Percentiles rank a stretch among this genome's conserved stretches.
Conservation (phyloP, 1,140 invertebrate species). For the Caerostris darwini region DNA sequence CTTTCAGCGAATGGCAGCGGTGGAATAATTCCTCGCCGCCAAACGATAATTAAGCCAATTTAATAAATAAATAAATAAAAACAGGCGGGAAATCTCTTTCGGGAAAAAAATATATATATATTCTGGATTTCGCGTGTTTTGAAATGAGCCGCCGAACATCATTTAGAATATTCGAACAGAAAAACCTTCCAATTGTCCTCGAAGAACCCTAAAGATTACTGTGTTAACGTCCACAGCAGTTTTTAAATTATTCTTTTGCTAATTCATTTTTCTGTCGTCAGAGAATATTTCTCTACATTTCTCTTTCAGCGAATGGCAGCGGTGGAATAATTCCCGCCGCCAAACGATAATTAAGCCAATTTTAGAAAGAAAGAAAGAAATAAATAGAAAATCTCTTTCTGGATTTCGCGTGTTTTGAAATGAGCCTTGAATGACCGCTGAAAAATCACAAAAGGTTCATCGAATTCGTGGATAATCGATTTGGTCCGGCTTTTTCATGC, state of each 20-base stretch:
- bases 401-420: not conserved
- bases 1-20: not conserved
- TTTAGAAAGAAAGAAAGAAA: not conserved
- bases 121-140: not conserved
- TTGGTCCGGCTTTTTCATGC: conserved; percentile 3
- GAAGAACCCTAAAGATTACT: conserved; percentile 8
- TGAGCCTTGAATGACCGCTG: not conserved
- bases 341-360: not conserved
- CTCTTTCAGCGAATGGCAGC: not conserved
- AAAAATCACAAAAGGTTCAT: conserved; percentile 6
- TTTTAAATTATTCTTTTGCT: not conserved
- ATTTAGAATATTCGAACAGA: conserved; percentile 6
- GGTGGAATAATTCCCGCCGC: not conserved
- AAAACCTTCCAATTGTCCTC: conserved; percentile 14
- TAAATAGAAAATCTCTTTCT: not conserved
- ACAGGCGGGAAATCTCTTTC: not conserved
- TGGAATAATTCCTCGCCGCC: not conserved
- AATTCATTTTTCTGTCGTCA: not conserved
- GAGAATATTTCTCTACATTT: not conserved
- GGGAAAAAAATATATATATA: no score
- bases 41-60: not conserved
- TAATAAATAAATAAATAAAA: not conserved
- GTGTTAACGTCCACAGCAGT: conserved; percentile 3
- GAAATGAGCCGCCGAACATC: no score
- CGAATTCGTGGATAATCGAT: conserved; percentile 35